Evolutionary conservation across 1,140 invertebrate species (phyloP), one percentile per base, ranked within the genome.

Genomic region (Trichonephila clavipes): DNA sequence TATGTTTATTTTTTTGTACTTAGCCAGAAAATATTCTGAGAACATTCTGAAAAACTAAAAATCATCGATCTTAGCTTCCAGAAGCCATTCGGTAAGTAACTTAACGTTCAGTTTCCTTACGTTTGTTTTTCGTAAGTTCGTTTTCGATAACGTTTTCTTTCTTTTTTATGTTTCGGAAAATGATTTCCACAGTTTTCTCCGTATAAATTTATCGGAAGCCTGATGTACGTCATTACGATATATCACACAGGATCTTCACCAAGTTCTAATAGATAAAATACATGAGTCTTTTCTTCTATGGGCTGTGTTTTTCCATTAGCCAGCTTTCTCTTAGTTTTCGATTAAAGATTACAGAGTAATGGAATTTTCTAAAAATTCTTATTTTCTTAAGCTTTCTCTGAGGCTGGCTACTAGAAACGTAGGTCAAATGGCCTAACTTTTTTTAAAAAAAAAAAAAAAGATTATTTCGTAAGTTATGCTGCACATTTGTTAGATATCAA

Each of bases 181-280:
- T 93, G 92, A 93, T 88, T 93, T 92, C 91, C 85, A 92, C 64
- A 83, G 91, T 92, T 88, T 92, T 81, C 64, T 87, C 58, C 85
- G 58, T 93, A 93, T 88, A 88, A 88, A 93, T 93, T 93, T 93
- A 93, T 93, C 72, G 86, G 69, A 88, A 88, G 83, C 21, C 72
- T 82, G 86, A 88, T 93, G 92, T 88, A 82, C 85, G 69, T 93
- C 92, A 93, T 93, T 93, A 88, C 85, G 44, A 64, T 93, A 82
- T 88, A 93, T 88, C 92, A 93, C 51, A 86, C 21, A 51, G 69
- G 69, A 93, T 88, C 92, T 88, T 93, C 83, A 93, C 82, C 66
- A 81, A 34, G 90, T 85, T 85, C 90, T 92, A 92, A 92, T 92
- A 92, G 91, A 92, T 92, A 87, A 92, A 92, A 92, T 91, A 91